A percentile compares a stretch with the other conserved stretches of the same genome.
phyloP scores from a whole-genome alignment of 2,113 vertebrate genomes.

The Strigops habroptila region DNA sequence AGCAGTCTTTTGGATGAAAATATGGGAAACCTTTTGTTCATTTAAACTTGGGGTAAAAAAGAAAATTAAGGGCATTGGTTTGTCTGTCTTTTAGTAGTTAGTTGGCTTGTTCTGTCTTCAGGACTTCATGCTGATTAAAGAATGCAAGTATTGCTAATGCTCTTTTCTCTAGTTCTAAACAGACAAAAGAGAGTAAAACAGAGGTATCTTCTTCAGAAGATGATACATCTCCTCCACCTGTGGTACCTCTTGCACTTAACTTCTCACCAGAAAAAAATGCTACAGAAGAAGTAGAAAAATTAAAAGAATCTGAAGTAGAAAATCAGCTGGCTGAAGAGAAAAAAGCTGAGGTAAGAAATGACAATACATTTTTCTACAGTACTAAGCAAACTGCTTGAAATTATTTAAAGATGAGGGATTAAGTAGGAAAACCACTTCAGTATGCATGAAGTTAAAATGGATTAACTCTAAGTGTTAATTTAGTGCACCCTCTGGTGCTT shows the following conservation, averaged over 20 bases:
- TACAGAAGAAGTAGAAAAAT: background rate
- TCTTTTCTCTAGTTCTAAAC: conserved; percentile 23
- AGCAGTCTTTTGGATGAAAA: background rate
- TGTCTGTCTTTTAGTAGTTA: background rate
- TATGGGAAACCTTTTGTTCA: background rate
- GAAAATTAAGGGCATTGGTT: background rate
- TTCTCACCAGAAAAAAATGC: conserved; percentile 74
- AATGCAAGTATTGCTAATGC: background rate
- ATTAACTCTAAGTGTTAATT: background rate
- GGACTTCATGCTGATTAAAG: background rate
- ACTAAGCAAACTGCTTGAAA: background rate
- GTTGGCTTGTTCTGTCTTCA: background rate
- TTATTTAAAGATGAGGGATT: background rate
- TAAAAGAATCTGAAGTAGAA: background rate
- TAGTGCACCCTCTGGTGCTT: background rate
- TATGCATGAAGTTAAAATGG: background rate
- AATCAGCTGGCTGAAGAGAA: background rate
- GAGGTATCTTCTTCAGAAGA: background rate
- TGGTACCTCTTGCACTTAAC: conserved; percentile 61
- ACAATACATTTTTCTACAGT: background rate
- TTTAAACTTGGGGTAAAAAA: background rate
- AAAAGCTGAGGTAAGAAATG: conserved; percentile 41
- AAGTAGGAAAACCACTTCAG: background rate
- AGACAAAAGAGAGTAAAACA: background rate
- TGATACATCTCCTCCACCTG: background rate